Conservation (phyloP, 2,113 vertebrate genomes). For the Protobothrops flavoviridis region DNA sequence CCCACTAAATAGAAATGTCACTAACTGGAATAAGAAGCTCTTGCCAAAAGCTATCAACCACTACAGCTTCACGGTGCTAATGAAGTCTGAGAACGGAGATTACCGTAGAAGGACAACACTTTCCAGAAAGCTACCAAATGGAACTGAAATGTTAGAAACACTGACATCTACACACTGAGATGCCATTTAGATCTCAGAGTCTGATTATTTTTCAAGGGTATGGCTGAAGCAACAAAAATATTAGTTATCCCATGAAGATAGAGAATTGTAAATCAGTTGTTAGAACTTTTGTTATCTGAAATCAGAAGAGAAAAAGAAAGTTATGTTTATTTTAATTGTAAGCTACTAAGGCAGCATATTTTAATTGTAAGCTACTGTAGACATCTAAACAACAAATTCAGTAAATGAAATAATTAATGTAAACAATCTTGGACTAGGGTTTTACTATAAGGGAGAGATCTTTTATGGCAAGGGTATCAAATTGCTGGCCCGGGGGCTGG, state of each 20-base stretch:
- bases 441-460: neutral
- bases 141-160: conserved; percentile 13
- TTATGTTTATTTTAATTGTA: neutral
- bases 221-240: neutral
- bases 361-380: neutral
- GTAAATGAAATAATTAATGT: neutral
- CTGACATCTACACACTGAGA: conserved; percentile 7
- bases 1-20: conserved; percentile 42
- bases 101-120: neutral
- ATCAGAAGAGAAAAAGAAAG: neutral
- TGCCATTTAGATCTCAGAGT: neutral
- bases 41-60: conserved; percentile 14
- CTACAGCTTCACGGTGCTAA: neutral
- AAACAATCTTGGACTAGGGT: neutral
- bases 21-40: conserved; percentile 25
- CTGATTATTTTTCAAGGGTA: neutral
- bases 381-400: neutral
- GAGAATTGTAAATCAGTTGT: neutral
- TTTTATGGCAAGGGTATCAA: neutral
- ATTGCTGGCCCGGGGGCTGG: too few relatives aligned
- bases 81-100: conserved; percentile 7
- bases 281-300: neutral
- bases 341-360: neutral
- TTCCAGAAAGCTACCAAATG: conserved; percentile 19
- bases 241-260: neutral